phyloP scores from a whole-genome alignment of 1,140 invertebrate species.

The Drosophila kurseongensis region DNA sequence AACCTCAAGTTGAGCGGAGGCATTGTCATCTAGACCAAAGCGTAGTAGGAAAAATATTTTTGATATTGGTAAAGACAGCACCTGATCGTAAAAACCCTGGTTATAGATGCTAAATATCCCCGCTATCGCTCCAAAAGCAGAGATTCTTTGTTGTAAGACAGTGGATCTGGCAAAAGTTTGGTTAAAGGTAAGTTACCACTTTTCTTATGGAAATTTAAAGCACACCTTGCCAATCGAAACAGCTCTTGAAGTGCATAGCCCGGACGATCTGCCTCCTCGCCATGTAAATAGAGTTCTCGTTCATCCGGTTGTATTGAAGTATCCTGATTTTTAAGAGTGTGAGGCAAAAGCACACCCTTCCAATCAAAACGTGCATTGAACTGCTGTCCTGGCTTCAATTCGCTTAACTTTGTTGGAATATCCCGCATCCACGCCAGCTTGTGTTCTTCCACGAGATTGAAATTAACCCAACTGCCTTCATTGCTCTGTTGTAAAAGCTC shows the following conservation, averaged over 20 bases:
- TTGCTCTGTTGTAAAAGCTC: slow-evolving; percentile 87
- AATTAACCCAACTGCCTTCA: slow-evolving; percentile 91
- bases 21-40: slow-evolving; percentile 93
- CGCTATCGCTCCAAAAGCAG: slow-evolving; percentile 91
- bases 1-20: slow-evolving; percentile 89
- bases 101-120: slow-evolving; percentile 91
- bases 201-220: fast-evolving
- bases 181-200: not conserved
- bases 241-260: slow-evolving; percentile 95
- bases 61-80: slow-evolving; percentile 87
- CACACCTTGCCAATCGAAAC: slow-evolving; percentile 87
- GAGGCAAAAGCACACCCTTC: slow-evolving; percentile 89
- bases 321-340: slow-evolving; percentile 67
- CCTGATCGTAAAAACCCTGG: slow-evolving; percentile 89
- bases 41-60: slow-evolving; percentile 92
- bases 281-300: slow-evolving; percentile 94
- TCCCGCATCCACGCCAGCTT: slow-evolving; percentile 94
- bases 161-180: slow-evolving; percentile 85
- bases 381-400: slow-evolving; percentile 85
- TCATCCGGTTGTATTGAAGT: slow-evolving; percentile 87
- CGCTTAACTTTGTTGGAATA: slow-evolving; percentile 85
- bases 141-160: slow-evolving; percentile 91
- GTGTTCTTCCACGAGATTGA: slow-evolving; percentile 92
- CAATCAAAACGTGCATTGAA: slow-evolving; percentile 91
- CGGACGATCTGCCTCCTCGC: slow-evolving; percentile 94